A percentile compares a stretch with the other conserved stretches of the same genome.
phyloP scores from a whole-genome alignment of 1,140 invertebrate species.

The Conus ventricosus region DNA sequence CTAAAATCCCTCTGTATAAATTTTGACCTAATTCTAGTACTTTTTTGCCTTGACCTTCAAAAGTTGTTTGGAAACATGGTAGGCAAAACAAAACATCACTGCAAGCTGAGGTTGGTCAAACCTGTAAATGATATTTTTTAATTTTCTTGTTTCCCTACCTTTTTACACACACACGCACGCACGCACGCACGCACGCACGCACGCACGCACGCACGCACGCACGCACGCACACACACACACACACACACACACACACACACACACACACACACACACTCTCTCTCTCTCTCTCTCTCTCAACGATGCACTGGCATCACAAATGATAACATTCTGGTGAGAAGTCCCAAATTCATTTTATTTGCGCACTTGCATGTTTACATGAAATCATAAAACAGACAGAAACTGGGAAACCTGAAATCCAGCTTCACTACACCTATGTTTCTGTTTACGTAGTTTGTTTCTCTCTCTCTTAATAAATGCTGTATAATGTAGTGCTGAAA shows the following conservation, averaged over 20 bases:
- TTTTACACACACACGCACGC: background rate
- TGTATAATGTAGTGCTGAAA: too few relatives aligned
- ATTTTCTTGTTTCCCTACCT: background rate
- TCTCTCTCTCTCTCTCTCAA: too few relatives aligned
- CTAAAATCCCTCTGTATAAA: background rate
- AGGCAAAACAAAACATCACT: background rate
- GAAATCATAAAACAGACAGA: too few relatives aligned
- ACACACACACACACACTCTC: background rate
- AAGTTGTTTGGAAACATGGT: background rate
- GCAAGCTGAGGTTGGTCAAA: background rate
- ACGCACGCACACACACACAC: background rate
- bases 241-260: background rate
- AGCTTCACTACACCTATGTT: too few relatives aligned
- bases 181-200: background rate
- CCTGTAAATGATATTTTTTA: background rate
- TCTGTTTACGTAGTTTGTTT: too few relatives aligned
- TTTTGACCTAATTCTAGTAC: background rate
- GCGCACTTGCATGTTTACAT: too few relatives aligned
- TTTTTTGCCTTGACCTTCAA: background rate
- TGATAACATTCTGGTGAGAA: too few relatives aligned
- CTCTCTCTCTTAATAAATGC: too few relatives aligned
- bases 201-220: background rate
- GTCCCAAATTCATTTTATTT: too few relatives aligned
- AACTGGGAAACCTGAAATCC: too few relatives aligned
- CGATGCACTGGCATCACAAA: too few relatives aligned